These are phyloP conservation scores for Nephotettix cincticeps DNA, from an alignment of 1,140 invertebrate genomes.

Conservation along the genomic window DNA sequence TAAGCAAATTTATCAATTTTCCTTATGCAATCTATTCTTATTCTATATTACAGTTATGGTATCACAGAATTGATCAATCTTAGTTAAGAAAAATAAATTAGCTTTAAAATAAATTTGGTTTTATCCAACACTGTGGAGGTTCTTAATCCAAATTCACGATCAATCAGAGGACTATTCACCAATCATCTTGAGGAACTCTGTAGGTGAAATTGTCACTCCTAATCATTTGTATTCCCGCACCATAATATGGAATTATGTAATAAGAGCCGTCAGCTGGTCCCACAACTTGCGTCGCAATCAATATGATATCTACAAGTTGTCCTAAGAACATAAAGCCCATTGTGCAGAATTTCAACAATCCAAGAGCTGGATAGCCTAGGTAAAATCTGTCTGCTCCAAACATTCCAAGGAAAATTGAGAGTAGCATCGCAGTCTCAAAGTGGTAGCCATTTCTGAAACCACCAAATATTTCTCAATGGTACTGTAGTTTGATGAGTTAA, in stretches of 20 bases:
- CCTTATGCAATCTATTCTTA: no score
- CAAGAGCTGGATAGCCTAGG: conserved; percentile 93
- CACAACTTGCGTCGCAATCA: conserved; percentile 92
- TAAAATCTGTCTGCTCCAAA: conserved; percentile 98
- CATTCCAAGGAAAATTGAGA: conserved; percentile 96
- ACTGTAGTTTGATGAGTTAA: no score
- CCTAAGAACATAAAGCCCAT: conserved; percentile 96
- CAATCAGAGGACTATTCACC: conserved; percentile 52
- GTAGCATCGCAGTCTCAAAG: conserved; percentile 85
- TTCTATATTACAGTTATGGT: no score
- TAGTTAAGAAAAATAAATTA: no score
- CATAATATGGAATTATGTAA: conserved; percentile 93
- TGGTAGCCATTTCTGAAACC: conserved; percentile 90
- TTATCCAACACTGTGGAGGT: no score
- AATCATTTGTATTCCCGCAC: conserved; percentile 78
- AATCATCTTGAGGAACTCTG: conserved; percentile 78
- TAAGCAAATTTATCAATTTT: no score
- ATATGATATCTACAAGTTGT: conserved; percentile 90
- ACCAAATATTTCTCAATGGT: no score
- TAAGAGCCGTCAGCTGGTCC: conserved; percentile 95
- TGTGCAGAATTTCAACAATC: conserved; percentile 91
- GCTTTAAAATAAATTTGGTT: no score
- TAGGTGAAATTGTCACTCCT: conserved; percentile 84
- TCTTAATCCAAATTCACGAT: no score
- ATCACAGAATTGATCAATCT: no score